Evolutionary conservation across 2,113 vertebrate species (phyloP), one percentile per base, ranked within the genome.

Genomic region (Pseudopodoces humilis): DNA sequence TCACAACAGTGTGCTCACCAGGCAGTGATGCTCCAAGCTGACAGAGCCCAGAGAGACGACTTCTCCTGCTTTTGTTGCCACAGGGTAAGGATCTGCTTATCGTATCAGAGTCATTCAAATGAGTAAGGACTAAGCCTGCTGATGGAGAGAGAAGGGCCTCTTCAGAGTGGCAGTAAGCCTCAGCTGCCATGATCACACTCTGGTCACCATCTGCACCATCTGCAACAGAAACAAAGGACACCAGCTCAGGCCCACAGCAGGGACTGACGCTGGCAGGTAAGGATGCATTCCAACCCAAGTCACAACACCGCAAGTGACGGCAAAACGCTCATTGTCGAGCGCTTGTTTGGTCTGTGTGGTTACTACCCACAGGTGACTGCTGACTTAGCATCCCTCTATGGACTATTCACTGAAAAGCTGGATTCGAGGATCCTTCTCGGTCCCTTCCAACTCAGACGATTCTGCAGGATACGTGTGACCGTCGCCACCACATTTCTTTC

Each of bases 51-150:
- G 98, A 91, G 15, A 97, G 96, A 17, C 93, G 96, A 13, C 68
- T 97, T 77, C 88, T 98, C 59, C 97, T 97, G 92, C 95, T 94
- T 71, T 83, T 98, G 31, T 33, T 94, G 22, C 93, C 94, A 41
- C 87, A 93, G 13, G 98, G 97, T 46, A 96, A 97, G 25, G 98
- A 98, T 69, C 95, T 97, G 52, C 97, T 98, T 14, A 98, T 90
- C 67, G 95, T 37, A n/a, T 77, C 87, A 2, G 79, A 69, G 16
- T 69, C 4, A 6, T 16, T 33, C 18, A 17, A 43, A 7, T 1
- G 50, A 3, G 62, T 22, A 10, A 8, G 30, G 47, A 9, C 53
- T 4, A 15, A 41, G 33, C 28, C 64, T 68, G 30, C 25, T 24
- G 95, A 43, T 4, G 58, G 41, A 64, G 50, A 47, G 44, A 44